Conservation (phyloP, 1,140 invertebrate genomes). For the Drosophila pseudoananassae region DNA sequence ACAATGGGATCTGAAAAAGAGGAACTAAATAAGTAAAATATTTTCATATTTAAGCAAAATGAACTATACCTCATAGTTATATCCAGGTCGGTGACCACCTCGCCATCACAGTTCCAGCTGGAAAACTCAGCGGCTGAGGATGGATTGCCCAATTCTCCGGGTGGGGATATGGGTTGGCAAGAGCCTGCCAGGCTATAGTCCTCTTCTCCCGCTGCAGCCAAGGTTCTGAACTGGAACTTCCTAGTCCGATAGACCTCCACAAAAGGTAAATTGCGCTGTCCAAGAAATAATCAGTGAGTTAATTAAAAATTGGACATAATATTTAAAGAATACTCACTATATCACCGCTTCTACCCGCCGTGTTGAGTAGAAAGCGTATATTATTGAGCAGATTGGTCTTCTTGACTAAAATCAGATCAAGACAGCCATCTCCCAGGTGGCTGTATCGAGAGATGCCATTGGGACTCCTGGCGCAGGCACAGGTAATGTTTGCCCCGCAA, state of each 20-base stretch:
- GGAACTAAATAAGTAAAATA: not conserved
- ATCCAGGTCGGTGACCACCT: slow-evolving; percentile 89
- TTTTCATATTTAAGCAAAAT: not conserved
- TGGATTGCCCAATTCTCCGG: slow-evolving; percentile 31
- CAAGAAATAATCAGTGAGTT: slow-evolving; percentile 84
- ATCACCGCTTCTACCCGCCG: slow-evolving; percentile 86
- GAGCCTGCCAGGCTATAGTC: slow-evolving; percentile 73
- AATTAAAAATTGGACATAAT: not conserved
- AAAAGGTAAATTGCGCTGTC: slow-evolving; percentile 88
- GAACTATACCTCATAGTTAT: slow-evolving; percentile 88
- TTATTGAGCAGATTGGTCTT: slow-evolving; percentile 91
- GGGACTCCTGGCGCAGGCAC: slow-evolving; percentile 90
- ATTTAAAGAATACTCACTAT: slow-evolving; percentile 84
- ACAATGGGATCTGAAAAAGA: slow-evolving; percentile 84
- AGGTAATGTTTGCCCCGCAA: slow-evolving; percentile 91
- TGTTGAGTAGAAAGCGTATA: slow-evolving; percentile 88
- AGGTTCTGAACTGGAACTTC: slow-evolving; percentile 89
- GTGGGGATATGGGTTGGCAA: slow-evolving; percentile 65
- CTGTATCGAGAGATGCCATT: slow-evolving; percentile 91
- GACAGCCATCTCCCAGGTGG: slow-evolving; percentile 92
- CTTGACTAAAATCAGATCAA: slow-evolving; percentile 91
- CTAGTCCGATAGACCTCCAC: slow-evolving; percentile 91
- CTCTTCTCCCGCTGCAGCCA: slow-evolving; percentile 66
- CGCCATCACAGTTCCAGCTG: slow-evolving; percentile 95
- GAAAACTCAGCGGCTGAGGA: slow-evolving; percentile 81